Evolutionary conservation across 1,140 invertebrate genomes (phyloP).

Genomic region (Catajapyx aquilonaris): DNA sequence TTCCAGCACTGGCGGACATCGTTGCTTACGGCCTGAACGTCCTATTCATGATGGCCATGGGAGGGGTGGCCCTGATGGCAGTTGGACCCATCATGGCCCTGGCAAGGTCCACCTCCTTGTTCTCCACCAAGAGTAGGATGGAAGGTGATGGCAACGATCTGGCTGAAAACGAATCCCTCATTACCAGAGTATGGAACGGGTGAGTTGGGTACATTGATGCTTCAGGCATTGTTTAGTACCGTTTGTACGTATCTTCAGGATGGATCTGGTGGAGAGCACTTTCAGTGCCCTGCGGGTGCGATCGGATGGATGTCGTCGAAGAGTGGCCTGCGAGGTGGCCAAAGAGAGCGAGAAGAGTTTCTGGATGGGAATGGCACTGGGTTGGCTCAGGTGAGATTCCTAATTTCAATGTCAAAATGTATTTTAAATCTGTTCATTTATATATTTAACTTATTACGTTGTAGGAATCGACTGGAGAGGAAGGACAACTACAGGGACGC

Average conservation of each 20-base stretch:
- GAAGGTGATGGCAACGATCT: too few species aligned
- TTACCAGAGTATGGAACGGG: too few species aligned
- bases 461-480: too few species aligned
- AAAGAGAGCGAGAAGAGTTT: neutral
- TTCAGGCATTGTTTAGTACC: too few species aligned
- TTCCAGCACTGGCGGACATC: neutral
- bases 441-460: too few species aligned
- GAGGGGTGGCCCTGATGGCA: neutral
- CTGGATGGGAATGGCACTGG: neutral
- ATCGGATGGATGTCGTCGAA: neutral
- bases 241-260: neutral
- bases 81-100: neutral
- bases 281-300: neutral
- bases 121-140: too few species aligned
- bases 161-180: too few species aligned
- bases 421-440: too few species aligned
- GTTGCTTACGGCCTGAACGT: neutral
- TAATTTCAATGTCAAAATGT: too few species aligned
- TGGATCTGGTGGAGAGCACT: neutral
- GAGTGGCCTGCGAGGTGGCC: neutral
- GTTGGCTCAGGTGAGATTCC: constrained; percentile 1
- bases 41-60: neutral
- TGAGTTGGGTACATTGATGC: too few species aligned
- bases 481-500: too few species aligned
- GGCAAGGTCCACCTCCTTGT: too few species aligned